A percentile compares a stretch with the other conserved stretches of the same genome.
phyloP scores from a whole-genome alignment of 1,140 invertebrate genomes.

The Hyles euphorbiae region DNA sequence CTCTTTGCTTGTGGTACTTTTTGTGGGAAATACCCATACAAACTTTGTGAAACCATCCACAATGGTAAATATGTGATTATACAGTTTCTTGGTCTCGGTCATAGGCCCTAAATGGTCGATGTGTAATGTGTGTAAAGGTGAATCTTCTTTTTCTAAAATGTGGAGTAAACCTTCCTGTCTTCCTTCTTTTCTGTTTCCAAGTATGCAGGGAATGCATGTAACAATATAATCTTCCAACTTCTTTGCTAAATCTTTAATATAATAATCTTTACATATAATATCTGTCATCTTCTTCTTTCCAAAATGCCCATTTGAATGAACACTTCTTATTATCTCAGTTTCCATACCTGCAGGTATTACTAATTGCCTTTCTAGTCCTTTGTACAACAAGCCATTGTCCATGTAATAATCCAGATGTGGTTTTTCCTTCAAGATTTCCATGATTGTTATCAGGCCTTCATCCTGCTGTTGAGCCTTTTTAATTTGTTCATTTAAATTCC shows the following conservation, averaged over 20 bases:
- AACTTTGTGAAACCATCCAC: constrained; percentile 34
- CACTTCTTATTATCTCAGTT: constrained; percentile 14
- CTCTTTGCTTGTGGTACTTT: constrained; percentile 21
- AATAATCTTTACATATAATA: constrained; percentile 18
- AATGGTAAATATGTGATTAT: constrained; percentile 36
- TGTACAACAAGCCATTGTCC: constrained; percentile 13
- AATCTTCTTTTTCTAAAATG: not conserved
- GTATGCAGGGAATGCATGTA: no score
- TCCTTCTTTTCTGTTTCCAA: not conserved
- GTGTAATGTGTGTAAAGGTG: constrained; percentile 28
- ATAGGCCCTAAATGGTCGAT: constrained; percentile 49
- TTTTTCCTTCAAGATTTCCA: constrained; percentile 6
- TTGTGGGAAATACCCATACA: constrained; percentile 32
- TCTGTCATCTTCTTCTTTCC: constrained; percentile 16
- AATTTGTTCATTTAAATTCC: not conserved
- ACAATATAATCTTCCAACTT: constrained; percentile 12
- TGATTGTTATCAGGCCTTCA: constrained; percentile 8
- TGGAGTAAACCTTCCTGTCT: not conserved
- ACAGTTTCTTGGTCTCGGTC: constrained; percentile 33
- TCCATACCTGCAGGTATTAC: constrained; percentile 19
- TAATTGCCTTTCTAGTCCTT: constrained; percentile 5
- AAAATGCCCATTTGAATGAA: constrained; percentile 28
- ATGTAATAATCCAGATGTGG: constrained; percentile 11
- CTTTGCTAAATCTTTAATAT: constrained; percentile 13
- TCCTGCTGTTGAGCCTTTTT: constrained; percentile 6